Base-by-base conservation (phyloP, 2,888 invertebrate genomes). In the Notodonta ziczac region DNA sequence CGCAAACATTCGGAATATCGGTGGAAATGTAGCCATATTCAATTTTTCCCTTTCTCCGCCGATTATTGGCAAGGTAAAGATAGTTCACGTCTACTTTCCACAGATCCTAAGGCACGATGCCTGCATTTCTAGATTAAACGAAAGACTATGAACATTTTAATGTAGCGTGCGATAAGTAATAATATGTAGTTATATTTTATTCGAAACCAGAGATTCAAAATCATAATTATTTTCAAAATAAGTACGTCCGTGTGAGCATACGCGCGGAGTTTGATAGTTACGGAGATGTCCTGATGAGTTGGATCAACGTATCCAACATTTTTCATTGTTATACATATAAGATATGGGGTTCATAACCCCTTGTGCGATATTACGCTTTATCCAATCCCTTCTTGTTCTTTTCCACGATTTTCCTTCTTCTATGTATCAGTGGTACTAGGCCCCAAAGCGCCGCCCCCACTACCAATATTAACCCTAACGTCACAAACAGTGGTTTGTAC, bases 391-490 rank as follows among this genome's bases (percentile, higher is more conserved):
- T 70, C 51, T 73, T 78, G n/a, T 66, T 74, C 4, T 44, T 72
- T 60, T 79, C 71, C 3, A 82, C 82, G 32, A 78, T 79, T 76
- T 61, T 63, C 54, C 89, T 85, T 46, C 87, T 81, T 40, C 86
- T 94, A 65, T 94, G 91, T 58, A 97, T 96, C 64, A 96, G 94
- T 0, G 97, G 97, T 72, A 97, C 96, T 58, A 96, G 95, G 0
- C 95, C 92, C 97, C 97, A 97, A 14, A 97, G 88, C 3, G 95
- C 89, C 0, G 97, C 95, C 0, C 97, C 98, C 8, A 94, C 91
- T 7, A 97, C 89, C 44, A 97, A 87, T 53, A 96, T 95, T 56
- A 97, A 86, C 0, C 98, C 98, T 4, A 98, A 89, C 0, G 96
- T 95, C 24, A 95, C 95, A 76, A 97, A 97, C 53, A 98, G 94